Base-by-base conservation (phyloP, 1,140 invertebrate species). In the Danaus plexippus region DNA sequence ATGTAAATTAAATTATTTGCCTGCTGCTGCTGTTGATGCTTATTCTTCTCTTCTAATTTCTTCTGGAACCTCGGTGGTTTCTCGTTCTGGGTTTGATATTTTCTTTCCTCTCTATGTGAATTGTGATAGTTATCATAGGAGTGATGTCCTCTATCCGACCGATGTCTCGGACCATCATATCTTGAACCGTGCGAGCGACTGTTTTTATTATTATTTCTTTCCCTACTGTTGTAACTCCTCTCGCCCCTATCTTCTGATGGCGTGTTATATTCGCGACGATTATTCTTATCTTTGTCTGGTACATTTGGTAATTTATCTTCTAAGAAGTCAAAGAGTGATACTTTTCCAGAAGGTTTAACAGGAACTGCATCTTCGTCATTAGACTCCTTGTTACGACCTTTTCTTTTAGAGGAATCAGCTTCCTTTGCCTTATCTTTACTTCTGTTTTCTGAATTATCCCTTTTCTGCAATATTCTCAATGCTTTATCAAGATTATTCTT, bases 261-360 rank as follows among this genome's bases (percentile, higher is more conserved):
- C 7, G 69, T 64, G 51, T 69, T 75, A 52, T 73, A 69, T 58
- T 77, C 73, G 7, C 77, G 64, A 11, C 81, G 68, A 51, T 57
- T 81, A 55, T 74, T 79, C 55, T 67, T 84, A 44, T 88, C 84
- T 47, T 75, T 83, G 52, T 88, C 86, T 57, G 83, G 76, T 18
- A 91, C 89, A 57, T 90, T 87, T 47, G 92, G 92, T 15, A 96
- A 85, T 87, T 95, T 95, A 66, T 94, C 92, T 75, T 95, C 94
- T 5, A 97, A 87, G 75, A 96, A 97, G 80, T 95, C 94, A 87
- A 96, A 96, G 1, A 97, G 81, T 1, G 94, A 96, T 1, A 95
- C 91, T 77, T 93, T 95, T 12, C 93, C 94, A 54, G 93, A 94
- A 2, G 95, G 94, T 81, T 95, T 96, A 13, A 90, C 82, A 4